Base-by-base conservation (phyloP, 2,888 invertebrate species). In the Griposia aprilina region DNA sequence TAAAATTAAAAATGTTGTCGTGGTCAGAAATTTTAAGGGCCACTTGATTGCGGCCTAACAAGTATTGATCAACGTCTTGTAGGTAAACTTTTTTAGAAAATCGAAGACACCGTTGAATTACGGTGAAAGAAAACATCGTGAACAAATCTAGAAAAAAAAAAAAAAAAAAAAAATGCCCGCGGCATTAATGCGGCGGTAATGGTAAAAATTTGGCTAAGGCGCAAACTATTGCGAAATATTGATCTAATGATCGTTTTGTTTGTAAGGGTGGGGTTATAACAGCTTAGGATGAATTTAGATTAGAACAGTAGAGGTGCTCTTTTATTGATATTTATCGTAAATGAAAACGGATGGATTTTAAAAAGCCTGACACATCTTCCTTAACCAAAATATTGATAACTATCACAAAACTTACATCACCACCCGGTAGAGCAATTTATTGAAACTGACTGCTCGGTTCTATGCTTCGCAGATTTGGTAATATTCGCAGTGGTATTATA, bases 401-500 rank as follows among this genome's bases (percentile, higher is more conserved):
- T 5, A 17, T 11, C n/a, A 66, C 23, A n/a, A 67, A 73, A n/a
- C 10, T 68, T 26, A 45, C 20, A 45, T 23, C 17, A 50, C 50
- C 20, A 63, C 3, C 26, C 67, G 26, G 17, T 15, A 48, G 36
- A 23, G 30, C 20, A 81, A 50, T 48, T 65, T 80, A 59, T 76
- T 74, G 48, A 50, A 74, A 68, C 23, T 26, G 2, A 15, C 30
- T 23, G 23, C n/a, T 60, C 8, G 2, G 55, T 1, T 48, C 20
- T 45, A 8, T 36, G 59, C n/a, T 30, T 62, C 50, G 15, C 13
- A 50, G 15, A 52, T 72, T 72, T 72, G 20, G 52, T 65, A 65
- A 82, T 78, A 69, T 78, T 72, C 17, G 13, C 57, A 60, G 15
- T 36, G n/a, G 15, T 63, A 62, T 69, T 62, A 65, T 36, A 70